Evolutionary conservation across 1,140 invertebrate genomes (phyloP).

Genomic region (Saccostrea echinata): DNA sequence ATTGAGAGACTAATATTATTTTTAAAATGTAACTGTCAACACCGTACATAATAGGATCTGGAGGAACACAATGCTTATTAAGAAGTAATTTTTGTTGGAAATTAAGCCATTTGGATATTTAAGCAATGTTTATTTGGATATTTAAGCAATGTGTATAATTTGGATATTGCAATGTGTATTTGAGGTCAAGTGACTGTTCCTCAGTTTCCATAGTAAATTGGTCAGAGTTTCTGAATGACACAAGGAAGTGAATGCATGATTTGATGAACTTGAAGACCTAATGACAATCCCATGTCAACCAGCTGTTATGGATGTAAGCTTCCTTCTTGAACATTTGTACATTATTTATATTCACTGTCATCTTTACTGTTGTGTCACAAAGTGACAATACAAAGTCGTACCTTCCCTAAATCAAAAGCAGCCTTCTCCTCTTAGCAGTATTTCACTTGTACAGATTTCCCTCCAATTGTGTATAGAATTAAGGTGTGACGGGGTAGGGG

Average conservation of each 20-base stretch:
- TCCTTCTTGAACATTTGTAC: not conserved
- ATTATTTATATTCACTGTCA: conserved; percentile 24
- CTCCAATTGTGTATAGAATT: not conserved
- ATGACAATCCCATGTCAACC: not conserved
- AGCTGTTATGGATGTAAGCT: not conserved
- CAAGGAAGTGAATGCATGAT: not conserved
- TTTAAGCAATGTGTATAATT: too few relatives aligned
- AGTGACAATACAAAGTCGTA: not conserved
- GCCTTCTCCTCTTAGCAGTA: conserved; percentile 5
- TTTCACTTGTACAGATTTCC: conserved; percentile 6
- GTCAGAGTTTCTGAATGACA: not conserved
- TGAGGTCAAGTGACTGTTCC: too few relatives aligned
- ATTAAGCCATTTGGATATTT: too few relatives aligned
- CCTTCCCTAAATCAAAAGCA: conserved; percentile 18
- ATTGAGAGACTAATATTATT: too few relatives aligned
- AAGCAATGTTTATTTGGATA: too few relatives aligned
- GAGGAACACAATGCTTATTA: too few relatives aligned
- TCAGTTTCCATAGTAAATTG: too few relatives aligned
- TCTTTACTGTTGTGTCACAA: conserved; percentile 14
- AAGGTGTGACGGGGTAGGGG: not conserved
- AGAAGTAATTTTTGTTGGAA: too few relatives aligned
- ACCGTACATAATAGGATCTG: too few relatives aligned
- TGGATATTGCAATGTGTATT: too few relatives aligned
- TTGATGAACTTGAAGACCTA: not conserved
- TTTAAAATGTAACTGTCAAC: too few relatives aligned